Evolutionary conservation across 1,140 invertebrate genomes (phyloP).

Genomic region (Acromyrmex heyeri): DNA sequence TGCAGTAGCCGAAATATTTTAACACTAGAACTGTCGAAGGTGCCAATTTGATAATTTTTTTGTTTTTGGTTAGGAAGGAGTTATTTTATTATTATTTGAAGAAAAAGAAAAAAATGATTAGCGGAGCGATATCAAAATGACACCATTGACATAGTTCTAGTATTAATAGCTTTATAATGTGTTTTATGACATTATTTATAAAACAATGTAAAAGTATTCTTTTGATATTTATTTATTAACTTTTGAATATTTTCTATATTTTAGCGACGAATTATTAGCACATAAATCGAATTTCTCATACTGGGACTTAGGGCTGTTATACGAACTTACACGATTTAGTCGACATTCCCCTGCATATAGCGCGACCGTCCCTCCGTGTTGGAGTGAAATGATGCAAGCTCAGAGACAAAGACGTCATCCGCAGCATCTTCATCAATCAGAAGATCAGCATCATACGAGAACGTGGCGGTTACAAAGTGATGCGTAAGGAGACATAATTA

Average conservation of each 20-base stretch:
- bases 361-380: slow-evolving; percentile 96
- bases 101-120: no score
- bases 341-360: slow-evolving; percentile 90
- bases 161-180: no score
- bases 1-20: no score
- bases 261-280: slow-evolving; percentile 86
- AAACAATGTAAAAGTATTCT: not conserved
- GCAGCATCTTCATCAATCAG: slow-evolving; percentile 91
- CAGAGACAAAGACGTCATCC: slow-evolving; percentile 94
- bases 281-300: slow-evolving; percentile 87
- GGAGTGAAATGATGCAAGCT: slow-evolving; percentile 96
- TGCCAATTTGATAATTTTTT: no score
- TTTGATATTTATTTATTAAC: slow-evolving; percentile 3
- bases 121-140: no score
- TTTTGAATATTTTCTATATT: slow-evolving; percentile 48
- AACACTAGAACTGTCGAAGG: no score
- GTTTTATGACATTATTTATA: not conserved
- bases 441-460: slow-evolving; percentile 93
- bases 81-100: no score
- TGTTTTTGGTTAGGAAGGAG: no score
- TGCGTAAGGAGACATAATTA: slow-evolving; percentile 85
- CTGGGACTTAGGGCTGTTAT: slow-evolving; percentile 87
- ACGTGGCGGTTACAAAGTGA: slow-evolving; percentile 96
- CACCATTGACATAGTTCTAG: no score
- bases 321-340: slow-evolving; percentile 90